Conservation (phyloP, 2,113 vertebrate species). For the Heterochromis multidens region DNA sequence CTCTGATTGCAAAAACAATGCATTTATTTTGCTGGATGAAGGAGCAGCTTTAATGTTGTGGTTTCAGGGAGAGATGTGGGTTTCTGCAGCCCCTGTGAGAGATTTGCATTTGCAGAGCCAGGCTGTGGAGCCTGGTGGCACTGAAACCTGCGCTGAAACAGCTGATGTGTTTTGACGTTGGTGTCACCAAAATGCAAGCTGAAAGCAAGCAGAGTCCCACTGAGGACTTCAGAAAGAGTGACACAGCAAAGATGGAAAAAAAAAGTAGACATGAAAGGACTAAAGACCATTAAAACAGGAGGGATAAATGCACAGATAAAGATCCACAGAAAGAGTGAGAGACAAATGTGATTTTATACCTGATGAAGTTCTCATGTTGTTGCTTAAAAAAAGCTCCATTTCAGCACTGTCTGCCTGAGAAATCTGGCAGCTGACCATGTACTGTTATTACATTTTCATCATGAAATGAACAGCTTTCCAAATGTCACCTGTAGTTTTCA, state of each 20-base stretch:
- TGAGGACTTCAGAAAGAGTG: constrained; percentile 14
- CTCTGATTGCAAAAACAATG: constrained; percentile 27
- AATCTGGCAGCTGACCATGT: constrained; percentile 15
- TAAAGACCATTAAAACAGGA: background rate
- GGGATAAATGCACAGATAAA: background rate
- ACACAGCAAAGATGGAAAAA: background rate
- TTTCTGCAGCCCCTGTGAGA: constrained; percentile 12
- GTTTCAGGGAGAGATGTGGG: constrained; percentile 4
- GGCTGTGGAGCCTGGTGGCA: constrained; percentile 45
- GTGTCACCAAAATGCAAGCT: constrained; percentile 52
- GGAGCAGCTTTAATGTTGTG: constrained; percentile 3
- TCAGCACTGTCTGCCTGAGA: background rate
- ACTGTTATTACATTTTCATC: constrained; percentile 42
- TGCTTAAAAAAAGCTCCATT: background rate
- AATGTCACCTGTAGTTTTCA: constrained; percentile 65
- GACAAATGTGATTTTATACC: background rate
- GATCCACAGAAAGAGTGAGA: background rate
- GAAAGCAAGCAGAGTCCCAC: constrained; percentile 45
- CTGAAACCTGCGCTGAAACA: constrained; percentile 36
- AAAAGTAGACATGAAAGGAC: background rate
- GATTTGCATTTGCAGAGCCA: constrained; percentile 27
- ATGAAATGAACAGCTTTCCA: constrained; percentile 47
- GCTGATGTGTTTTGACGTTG: constrained; percentile 62
- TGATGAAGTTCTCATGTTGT: background rate
- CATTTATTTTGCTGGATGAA: constrained; percentile 9